Percentiles rank a stretch among this genome's conserved stretches.
Evolutionary conservation across 1,140 invertebrate species (phyloP).

Genomic region (Samia ricini): DNA sequence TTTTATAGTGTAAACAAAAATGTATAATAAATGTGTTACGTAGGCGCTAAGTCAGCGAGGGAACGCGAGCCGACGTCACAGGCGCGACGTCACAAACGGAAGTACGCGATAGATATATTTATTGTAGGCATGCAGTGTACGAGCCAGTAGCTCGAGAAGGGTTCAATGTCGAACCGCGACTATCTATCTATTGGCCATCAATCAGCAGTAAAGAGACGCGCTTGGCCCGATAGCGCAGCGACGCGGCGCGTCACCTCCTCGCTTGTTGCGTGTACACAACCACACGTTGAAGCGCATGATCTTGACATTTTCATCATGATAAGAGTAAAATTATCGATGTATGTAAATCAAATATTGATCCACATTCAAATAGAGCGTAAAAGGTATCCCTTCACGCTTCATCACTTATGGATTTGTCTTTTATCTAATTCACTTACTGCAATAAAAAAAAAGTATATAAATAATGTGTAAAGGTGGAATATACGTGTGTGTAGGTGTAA

Average conservation of each 20-base stretch:
- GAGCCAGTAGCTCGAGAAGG: conserved; percentile 23
- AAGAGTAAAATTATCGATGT: background rate
- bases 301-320: background rate
- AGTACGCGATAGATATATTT: conserved; percentile 67
- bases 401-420: conserved; percentile 7
- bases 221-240: conserved; percentile 6
- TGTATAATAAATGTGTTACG: conserved; percentile 57
- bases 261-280: conserved; percentile 7
- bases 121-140: conserved; percentile 42
- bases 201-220: conserved; percentile 40
- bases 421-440: background rate
- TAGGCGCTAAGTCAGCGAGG: conserved; percentile 52
- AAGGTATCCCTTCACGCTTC: conserved; percentile 30
- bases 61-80: conserved; percentile 41
- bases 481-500: conserved; percentile 45
- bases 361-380: background rate
- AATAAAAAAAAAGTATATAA: background rate
- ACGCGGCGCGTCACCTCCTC: conserved; percentile 13
- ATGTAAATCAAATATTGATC: background rate
- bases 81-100: conserved; percentile 62
- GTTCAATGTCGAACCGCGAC: conserved; percentile 65
- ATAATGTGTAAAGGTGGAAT: conserved; percentile 21
- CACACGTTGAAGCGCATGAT: background rate
- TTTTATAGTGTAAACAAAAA: conserved; percentile 73
- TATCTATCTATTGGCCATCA: conserved; percentile 74